Base-by-base conservation (phyloP, 2,888 invertebrate species). In the Coelogynopora nodosa region DNA sequence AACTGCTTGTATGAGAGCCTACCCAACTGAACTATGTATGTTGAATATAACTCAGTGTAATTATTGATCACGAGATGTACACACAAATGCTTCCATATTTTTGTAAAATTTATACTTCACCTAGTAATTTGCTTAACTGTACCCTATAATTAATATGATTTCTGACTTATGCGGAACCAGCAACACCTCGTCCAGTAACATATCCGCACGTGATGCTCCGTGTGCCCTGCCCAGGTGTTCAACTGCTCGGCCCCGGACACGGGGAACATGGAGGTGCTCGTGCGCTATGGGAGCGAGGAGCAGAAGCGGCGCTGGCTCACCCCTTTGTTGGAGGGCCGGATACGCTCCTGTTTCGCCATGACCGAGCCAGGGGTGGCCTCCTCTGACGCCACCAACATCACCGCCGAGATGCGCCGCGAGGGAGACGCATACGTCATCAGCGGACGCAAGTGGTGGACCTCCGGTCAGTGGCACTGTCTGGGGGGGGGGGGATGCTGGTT, bases 211-310 rank as follows among this genome's bases (percentile, higher is more conserved):
- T 81, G 88, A 13, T 74, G 26, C 28, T 18, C 86, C 5, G 87
- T 92, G 92, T 18, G 5, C 18, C 49, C 18, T 18, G 10, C 5
- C 5, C 49, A 49, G 49, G 90, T 91, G 67, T 93, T 93, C 89
- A 93, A 93, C 90, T 93, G 93, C 88, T 90, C 90, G 84, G 92
- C 93, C 18, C 93, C 93, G 0, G 93, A 93, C 88, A 93, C 93
- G 1, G 93, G 93, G 81, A 93, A 93, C 89, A 93, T 93, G 92
- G 93, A 93, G 88, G 92, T 92, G 13, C 88, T 93, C 29, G 90
- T 93, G 26, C 91, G 91, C 86, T 93, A 93, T 88, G 93, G 92
- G 30, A 91, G 89, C 10, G 90, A 90, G 67, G 90, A 91, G 87
- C 92, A 92, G 89, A 92, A 93, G 89, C 83, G 88, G 83, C 87